Evolutionary conservation across 2,113 vertebrate genomes (phyloP), one percentile per base, ranked within the genome.

Genomic region (Proteles cristata): DNA sequence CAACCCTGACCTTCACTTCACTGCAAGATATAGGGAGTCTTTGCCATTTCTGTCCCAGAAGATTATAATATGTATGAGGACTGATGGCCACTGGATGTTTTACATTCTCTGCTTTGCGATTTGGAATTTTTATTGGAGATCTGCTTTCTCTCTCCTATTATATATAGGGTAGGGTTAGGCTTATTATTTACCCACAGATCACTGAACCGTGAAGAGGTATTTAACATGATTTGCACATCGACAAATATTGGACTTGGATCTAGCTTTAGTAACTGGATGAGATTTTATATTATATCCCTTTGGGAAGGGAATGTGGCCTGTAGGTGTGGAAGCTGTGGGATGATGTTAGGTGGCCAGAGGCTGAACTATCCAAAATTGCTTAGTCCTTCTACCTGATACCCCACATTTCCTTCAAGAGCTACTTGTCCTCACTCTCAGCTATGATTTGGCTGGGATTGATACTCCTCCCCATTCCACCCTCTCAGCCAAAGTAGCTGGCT

Each of bases 41-140:
- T 82, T 71, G 53, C 68, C 82, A 50, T 69, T 84, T 69, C 82
- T 79, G 16, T 76, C 53, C 33, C 65, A 80, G 93, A 88, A 76
- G 33, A 80, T 35, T 80, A 2, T n/a, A 61, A 25, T 63, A 15
- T n/a, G 23, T 87, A 21, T 43, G 35, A 95, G 39, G 71, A 63
- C 33, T 31, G 73, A 23, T 80, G 31, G 23, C 74, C 76, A 53
- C 11, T 73, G 55, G 15, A 66, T 90, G 31, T 84, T 82, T 92
- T 61, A 28, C 71, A 79, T 33, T 61, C 53, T 74, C 26, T 25
- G 35, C 53, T 93, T 48, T 84, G 35, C 58, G 69, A 76, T 43
- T 91, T 92, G 63, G 88, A 95, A 66, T 94, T 69, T 87, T 96
- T 74, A n/a, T 68, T 92, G 21, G 25, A 31, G 33, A 45, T 90